phyloP scores from a whole-genome alignment of 2,797 vertebrate species.

The Glyptemys insculpta region DNA sequence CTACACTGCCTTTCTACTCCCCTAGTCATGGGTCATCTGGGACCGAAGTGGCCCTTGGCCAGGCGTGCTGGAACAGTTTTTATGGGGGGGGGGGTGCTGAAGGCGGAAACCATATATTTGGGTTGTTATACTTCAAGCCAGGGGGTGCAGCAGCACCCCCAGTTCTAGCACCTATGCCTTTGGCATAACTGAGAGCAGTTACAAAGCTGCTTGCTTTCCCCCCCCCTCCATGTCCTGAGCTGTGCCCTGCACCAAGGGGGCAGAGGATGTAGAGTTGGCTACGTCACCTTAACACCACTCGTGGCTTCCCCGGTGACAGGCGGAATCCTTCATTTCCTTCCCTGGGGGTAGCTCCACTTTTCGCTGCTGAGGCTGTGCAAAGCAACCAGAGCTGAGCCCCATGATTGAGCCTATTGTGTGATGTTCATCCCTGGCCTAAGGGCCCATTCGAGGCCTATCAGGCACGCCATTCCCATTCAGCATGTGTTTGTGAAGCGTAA shows the following conservation, averaged over 20 bases:
- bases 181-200: background rate
- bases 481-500: background rate
- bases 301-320: background rate
- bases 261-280: background rate
- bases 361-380: background rate
- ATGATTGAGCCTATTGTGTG: background rate
- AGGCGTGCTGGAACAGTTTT: no score
- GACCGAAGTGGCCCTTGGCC: background rate
- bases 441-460: background rate
- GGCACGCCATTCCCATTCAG: background rate
- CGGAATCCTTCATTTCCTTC: background rate
- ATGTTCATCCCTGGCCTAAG: background rate
- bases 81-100: no score
- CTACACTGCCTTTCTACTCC: background rate
- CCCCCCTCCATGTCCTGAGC: background rate
- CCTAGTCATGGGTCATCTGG: background rate
- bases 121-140: no score
- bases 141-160: no score
- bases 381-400: background rate
- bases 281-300: background rate
- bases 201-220: background rate
- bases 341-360: background rate
- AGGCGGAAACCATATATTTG: no score
- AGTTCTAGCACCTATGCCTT: background rate
- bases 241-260: background rate